A percentile compares a stretch with the other conserved stretches of the same genome.
These are phyloP conservation scores for Paedocypris micromegethes DNA, from an alignment of 2,797 vertebrate species.

Conservation along the genomic window DNA sequence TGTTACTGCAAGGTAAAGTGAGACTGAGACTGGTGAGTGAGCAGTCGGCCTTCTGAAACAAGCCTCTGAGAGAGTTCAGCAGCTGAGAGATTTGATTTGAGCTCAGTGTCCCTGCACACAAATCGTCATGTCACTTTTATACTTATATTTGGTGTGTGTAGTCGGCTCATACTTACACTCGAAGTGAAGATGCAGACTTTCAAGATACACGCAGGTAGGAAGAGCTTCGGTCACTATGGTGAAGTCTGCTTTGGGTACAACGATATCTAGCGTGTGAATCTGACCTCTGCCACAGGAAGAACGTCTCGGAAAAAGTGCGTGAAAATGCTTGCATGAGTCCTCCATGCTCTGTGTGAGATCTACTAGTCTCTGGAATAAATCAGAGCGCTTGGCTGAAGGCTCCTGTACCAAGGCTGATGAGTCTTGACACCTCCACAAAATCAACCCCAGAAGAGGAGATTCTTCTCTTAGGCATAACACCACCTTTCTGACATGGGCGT, in stretches of 20 bases:
- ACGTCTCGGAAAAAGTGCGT: conserved; percentile 20
- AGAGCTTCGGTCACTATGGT: conserved; percentile 49
- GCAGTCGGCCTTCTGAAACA: conserved; percentile 51
- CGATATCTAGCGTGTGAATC: conserved; percentile 57
- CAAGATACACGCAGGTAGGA: conserved; percentile 61
- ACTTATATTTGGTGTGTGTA: not conserved
- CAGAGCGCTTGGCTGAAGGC: conserved; percentile 30
- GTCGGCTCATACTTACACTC: conserved; percentile 52
- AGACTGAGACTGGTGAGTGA: conserved; percentile 55
- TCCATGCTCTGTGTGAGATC: not conserved
- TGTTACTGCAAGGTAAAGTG: conserved; percentile 42
- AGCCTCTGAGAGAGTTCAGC: conserved; percentile 52
- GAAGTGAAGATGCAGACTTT: conserved; percentile 59
- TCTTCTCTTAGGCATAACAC: conserved; percentile 69
- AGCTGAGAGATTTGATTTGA: conserved; percentile 47
- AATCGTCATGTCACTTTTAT: too few species aligned
- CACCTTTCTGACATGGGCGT: conserved; percentile 75
- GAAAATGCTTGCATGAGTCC: conserved; percentile 45
- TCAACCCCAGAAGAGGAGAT: conserved; percentile 69
- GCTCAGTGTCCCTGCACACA: conserved; percentile 51
- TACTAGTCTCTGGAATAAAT: not conserved
- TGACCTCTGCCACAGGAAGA: conserved; percentile 50
- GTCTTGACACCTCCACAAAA: conserved; percentile 74
- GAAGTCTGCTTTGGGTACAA: conserved; percentile 43
- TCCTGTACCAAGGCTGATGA: not conserved